Conservation (phyloP, 53 echinoderm and acorn worm genomes). For the Luidia sarsii region DNA sequence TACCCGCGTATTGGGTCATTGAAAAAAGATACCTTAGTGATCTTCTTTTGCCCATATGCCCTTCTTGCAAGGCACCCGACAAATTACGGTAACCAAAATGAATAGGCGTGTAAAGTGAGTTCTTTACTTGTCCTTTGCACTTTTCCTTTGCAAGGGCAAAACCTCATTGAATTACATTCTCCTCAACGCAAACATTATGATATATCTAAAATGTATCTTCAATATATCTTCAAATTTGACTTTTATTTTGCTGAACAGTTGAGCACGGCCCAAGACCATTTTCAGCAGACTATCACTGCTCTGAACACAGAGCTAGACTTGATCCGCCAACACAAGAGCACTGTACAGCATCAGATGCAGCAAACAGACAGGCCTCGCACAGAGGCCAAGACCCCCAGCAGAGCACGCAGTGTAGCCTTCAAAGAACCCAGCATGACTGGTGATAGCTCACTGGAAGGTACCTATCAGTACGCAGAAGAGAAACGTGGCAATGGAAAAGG, state of each 20-base stretch:
- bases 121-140: too few species aligned
- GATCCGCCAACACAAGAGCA: slow-evolving; percentile 87
- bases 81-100: neutral
- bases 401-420: slow-evolving; percentile 41
- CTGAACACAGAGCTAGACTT: slow-evolving; percentile 84
- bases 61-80: neutral
- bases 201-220: too few species aligned
- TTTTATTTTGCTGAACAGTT: slow-evolving; percentile 52
- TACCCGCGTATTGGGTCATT: too few species aligned
- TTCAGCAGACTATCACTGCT: slow-evolving; percentile 88
- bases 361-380: slow-evolving; percentile 62
- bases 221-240: too few species aligned
- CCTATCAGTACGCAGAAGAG: slow-evolving; percentile 39
- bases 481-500: slow-evolving; percentile 73
- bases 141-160: too few species aligned
- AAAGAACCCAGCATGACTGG: slow-evolving; percentile 21
- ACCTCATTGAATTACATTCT: too few species aligned
- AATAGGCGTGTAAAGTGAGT: too few species aligned
- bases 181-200: too few species aligned
- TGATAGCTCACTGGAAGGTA: slow-evolving; percentile 10
- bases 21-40: too few species aligned
- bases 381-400: slow-evolving; percentile 64
- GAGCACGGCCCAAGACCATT: slow-evolving; percentile 75
- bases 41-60: neutral
- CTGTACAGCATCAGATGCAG: slow-evolving; percentile 82